Conservation (phyloP, 2,797 vertebrate species). For the Sebastolobus altivelis region DNA sequence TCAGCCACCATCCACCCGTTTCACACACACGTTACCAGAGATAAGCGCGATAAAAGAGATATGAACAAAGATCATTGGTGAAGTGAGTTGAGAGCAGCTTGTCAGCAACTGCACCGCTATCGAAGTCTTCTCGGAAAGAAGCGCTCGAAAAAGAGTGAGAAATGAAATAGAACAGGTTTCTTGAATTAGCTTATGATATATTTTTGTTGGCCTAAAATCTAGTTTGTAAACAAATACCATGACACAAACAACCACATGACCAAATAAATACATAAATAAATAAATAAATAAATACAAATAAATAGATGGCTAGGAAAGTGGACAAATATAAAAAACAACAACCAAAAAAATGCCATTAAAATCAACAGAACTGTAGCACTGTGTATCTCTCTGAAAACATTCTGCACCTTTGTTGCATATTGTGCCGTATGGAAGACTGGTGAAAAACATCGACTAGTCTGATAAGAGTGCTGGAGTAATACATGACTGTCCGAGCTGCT, state of each 20-base stretch:
- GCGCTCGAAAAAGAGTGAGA: conserved; percentile 12
- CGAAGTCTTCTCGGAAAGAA: conserved; percentile 11
- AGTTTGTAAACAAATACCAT: conserved; percentile 48
- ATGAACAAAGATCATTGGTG: conserved; percentile 37
- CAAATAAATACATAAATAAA: conserved; percentile 51
- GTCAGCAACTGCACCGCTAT: conserved; percentile 8
- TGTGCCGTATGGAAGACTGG: conserved; percentile 85
- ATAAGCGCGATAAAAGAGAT: conserved; percentile 42
- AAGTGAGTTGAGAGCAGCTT: conserved; percentile 35
- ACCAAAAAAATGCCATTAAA: conserved; percentile 18
- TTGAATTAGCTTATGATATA: conserved; percentile 42
- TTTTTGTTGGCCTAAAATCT: conserved; percentile 50
- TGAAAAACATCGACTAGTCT: conserved; percentile 74
- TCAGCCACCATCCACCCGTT: conserved; percentile 40
- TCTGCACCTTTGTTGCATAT: conserved; percentile 81
- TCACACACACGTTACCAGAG: conserved; percentile 44
- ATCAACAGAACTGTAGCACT: conserved; percentile 53
- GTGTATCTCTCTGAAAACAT: conserved; percentile 71
- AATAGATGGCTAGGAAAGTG: conserved; percentile 44
- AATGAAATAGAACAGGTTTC: conserved; percentile 13
- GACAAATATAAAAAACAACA: conserved; percentile 36
- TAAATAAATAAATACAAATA: conserved; percentile 54
- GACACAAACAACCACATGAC: conserved; percentile 35
- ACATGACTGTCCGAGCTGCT: conserved; percentile 70
- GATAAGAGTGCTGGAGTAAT: conserved; percentile 70